phyloP scores from a whole-genome alignment of 2,797 vertebrate genomes.

The Oreochromis grahami region DNA sequence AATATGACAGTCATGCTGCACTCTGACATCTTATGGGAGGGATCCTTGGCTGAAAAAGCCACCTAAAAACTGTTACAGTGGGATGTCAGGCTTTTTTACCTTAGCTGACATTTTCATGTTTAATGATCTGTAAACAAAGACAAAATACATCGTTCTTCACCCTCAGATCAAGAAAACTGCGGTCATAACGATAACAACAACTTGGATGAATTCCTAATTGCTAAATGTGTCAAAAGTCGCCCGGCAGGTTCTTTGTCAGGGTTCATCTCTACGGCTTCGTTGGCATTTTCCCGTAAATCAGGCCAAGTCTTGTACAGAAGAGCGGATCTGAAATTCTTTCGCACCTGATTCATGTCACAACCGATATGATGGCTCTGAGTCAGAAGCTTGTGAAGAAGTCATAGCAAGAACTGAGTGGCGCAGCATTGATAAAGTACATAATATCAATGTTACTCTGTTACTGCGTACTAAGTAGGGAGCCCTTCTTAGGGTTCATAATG shows the following conservation, averaged over 20 bases:
- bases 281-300: background rate
- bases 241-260: background rate
- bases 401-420: background rate
- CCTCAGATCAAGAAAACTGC: background rate
- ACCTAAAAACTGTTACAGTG: background rate
- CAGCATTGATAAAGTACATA: background rate
- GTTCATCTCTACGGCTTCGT: background rate
- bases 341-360: background rate
- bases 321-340: background rate
- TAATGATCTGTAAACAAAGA: background rate
- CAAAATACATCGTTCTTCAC: background rate
- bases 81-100: background rate
- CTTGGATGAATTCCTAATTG: background rate
- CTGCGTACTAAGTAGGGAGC: background rate
- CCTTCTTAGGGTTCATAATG: fast-evolving
- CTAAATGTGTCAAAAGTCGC: background rate
- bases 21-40: background rate
- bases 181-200: background rate
- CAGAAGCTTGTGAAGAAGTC: background rate
- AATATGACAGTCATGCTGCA: background rate
- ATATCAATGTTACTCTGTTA: background rate
- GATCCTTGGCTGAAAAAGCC: background rate
- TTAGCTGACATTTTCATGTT: background rate
- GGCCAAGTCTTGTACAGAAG: background rate
- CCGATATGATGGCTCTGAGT: background rate